Percentiles rank a stretch among this genome's conserved stretches.
These are phyloP conservation scores for Drosophila miranda DNA, from an alignment of 1,140 invertebrate species.

Conservation along the genomic window DNA sequence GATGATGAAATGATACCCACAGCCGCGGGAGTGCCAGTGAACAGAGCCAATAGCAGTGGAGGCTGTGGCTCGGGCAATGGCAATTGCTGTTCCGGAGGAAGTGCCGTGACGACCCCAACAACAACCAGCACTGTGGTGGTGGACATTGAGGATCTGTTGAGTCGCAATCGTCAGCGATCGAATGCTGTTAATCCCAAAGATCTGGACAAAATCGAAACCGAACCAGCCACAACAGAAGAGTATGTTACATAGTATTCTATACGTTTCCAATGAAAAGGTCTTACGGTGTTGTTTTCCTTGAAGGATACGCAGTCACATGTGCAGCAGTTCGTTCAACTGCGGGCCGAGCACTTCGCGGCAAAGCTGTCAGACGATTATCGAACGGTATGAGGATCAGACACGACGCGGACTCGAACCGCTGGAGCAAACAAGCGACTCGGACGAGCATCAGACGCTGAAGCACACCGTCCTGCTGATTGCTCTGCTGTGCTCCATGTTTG, in stretches of 20 bases:
- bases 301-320: conserved; percentile 72
- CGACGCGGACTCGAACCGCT: conserved; percentile 83
- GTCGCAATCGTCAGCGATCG: conserved; percentile 55
- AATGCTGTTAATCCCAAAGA: conserved; percentile 37
- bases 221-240: conserved; percentile 41
- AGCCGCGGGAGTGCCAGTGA: conserved; percentile 42
- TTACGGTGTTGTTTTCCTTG: background rate
- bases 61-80: conserved; percentile 66
- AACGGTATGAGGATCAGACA: conserved; percentile 84
- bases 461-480: conserved; percentile 93
- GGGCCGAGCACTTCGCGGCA: conserved; percentile 82
- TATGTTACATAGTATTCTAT: conserved; percentile 23
- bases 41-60: conserved; percentile 26
- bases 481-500: conserved; percentile 92
- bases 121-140: conserved; percentile 83
- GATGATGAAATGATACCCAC: conserved; percentile 82
- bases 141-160: conserved; percentile 89
- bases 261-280: background rate
- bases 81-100: conserved; percentile 65
- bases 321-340: conserved; percentile 83
- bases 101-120: conserved; percentile 45
- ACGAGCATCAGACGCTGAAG: conserved; percentile 89
- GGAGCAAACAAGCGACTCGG: conserved; percentile 84
- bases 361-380: conserved; percentile 83
- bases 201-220: conserved; percentile 57